These are phyloP conservation scores for Porites lutea DNA, from an alignment of 64 coral and sea anemone species.

Conservation along the genomic window DNA sequence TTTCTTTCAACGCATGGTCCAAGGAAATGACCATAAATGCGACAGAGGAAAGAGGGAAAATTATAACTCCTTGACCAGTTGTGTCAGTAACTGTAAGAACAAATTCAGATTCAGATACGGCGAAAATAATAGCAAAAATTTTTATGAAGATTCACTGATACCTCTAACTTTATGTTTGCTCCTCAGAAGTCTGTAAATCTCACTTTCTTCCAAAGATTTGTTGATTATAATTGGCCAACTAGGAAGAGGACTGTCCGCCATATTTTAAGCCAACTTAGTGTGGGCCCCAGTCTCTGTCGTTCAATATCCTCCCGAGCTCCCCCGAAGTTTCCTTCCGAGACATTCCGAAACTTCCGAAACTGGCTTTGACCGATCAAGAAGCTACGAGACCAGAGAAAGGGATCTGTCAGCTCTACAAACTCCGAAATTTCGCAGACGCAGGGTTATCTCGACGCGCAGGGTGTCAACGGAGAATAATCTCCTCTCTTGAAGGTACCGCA, in stretches of 20 bases:
- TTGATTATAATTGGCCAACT: constrained; percentile 87
- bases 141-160: constrained; percentile 9
- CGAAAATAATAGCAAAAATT: neutral
- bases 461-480: too few relatives aligned
- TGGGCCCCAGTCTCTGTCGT: too few relatives aligned
- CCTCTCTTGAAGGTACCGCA: too few relatives aligned
- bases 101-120: neutral
- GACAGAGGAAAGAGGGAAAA: constrained; percentile 95
- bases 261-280: neutral
- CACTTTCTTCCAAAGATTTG: constrained; percentile 75
- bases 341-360: too few relatives aligned
- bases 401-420: too few relatives aligned
- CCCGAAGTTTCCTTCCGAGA: too few relatives aligned
- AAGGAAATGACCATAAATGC: constrained; percentile 82
- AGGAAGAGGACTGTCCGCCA: neutral
- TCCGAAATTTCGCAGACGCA: too few relatives aligned
- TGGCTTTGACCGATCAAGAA: too few relatives aligned
- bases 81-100: constrained; percentile 76
- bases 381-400: too few relatives aligned
- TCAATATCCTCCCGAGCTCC: too few relatives aligned
- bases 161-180: constrained; percentile 88
- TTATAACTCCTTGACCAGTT: constrained; percentile 78
- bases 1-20: constrained; percentile 15
- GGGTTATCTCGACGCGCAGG: too few relatives aligned
- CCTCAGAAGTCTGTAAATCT: constrained; percentile 67